Percentiles rank a stretch among this genome's conserved stretches.
phyloP scores from a whole-genome alignment of 2,797 vertebrate species.

The Etheostoma nigrum region DNA sequence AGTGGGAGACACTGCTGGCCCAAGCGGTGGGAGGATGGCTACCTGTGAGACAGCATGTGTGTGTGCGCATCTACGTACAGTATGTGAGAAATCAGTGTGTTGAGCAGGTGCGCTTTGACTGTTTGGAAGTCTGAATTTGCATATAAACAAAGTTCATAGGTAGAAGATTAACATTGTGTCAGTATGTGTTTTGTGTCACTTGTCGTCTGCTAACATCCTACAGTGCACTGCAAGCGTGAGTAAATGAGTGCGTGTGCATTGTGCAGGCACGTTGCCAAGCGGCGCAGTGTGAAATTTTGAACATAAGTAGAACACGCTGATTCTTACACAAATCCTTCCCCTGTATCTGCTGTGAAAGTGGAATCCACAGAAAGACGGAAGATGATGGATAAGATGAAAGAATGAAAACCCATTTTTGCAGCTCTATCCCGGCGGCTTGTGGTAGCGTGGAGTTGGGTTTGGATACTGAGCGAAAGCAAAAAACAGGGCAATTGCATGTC shows the following conservation, averaged over 20 bases:
- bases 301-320: conserved; percentile 47
- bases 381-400: conserved; percentile 48
- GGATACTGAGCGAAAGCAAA: conserved; percentile 17
- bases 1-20: conserved; percentile 19
- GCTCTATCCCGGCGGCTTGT: conserved; percentile 2
- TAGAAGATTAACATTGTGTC: conserved; percentile 37
- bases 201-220: conserved; percentile 15
- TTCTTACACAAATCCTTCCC: conserved; percentile 41
- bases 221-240: conserved; percentile 16
- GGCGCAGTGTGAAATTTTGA: conserved; percentile 40
- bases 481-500: background rate
- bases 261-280: conserved; percentile 27
- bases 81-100: background rate
- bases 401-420: conserved; percentile 34
- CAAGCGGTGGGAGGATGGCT: conserved; percentile 12
- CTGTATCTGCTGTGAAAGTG: conserved; percentile 43
- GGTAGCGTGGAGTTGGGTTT: conserved; percentile 2
- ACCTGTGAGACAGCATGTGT: conserved; percentile 12
- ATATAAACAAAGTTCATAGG: conserved; percentile 39
- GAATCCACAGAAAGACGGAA: conserved; percentile 42
- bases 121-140: conserved; percentile 34
- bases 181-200: conserved; percentile 36
- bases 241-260: conserved; percentile 10
- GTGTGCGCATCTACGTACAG: background rate
- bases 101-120: conserved; percentile 5